Base-by-base conservation (phyloP, 2,797 vertebrate species). In the Notolepis coatsorum region DNA sequence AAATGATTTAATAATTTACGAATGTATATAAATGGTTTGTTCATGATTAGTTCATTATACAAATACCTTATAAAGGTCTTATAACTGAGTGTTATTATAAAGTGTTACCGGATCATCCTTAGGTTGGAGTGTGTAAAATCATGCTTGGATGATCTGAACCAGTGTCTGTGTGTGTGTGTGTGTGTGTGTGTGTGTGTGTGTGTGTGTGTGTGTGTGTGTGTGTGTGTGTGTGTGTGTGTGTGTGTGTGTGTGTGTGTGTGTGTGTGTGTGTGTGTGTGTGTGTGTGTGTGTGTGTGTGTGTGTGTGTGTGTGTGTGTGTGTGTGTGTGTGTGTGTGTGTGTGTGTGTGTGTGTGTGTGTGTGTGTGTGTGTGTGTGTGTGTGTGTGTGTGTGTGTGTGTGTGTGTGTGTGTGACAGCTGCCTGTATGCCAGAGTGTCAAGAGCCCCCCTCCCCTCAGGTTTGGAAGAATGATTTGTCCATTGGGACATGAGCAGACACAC, bases 401-500 rank as follows among this genome's bases (percentile, higher is more conserved):
- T 46, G 38, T 31, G 35, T 24, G 51, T 28, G 46, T 43, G 46
- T 24, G 65, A 73, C 71, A 75, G 74, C 64, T 82, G 84, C 80
- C 45, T 60, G 39, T 63, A 60, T 71, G 57, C 70, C 53, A 71
- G 58, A 46, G 60, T 75, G 64, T 62, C 63, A 50, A 33, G 49
- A 79, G 52, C 45, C 43, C 33, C n/a, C 25, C 21, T 10, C 27
- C 41, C 51, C 8, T 2, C 21, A 37, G 48, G 50, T 42, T 37
- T 27, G 42, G 58, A 49, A 30, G 53, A 62, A 42, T 58, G 56
- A 58, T 59, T 23, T 51, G 57, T 66, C 59, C 47, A 38, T 2
- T 30, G 49, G 47, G 51, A 50, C 31, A 45, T 30, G 42, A 48
- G 35, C 54, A 28, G 43, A 31, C 25, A 2, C 59, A 55, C 57